A percentile compares a stretch with the other conserved stretches of the same genome.
These are phyloP conservation scores for zebrafish (Danio rerio) DNA, from an alignment of 2,113 vertebrate species.

Conservation along the genomic window DNA sequence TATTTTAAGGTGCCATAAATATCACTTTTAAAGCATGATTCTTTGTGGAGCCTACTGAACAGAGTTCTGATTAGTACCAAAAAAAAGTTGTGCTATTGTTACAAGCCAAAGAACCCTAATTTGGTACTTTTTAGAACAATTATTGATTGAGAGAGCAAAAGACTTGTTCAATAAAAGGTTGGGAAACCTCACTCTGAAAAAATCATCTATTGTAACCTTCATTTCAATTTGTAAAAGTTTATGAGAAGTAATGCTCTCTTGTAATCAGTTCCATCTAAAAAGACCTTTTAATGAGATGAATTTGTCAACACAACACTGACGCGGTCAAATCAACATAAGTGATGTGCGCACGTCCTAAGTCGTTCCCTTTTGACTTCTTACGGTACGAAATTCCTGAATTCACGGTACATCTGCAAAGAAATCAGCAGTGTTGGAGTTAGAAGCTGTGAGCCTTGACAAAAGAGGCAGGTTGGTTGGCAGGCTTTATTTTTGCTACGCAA, in stretches of 20 bases:
- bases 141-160: too few relatives aligned
- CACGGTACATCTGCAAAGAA: conserved; percentile 19
- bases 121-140: too few relatives aligned
- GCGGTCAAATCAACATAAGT: not conserved
- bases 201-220: not conserved
- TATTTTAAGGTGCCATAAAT: too few relatives aligned
- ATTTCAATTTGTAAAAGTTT: not conserved
- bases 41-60: too few relatives aligned
- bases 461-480: conserved; percentile 6
- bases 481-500: conserved; percentile 61
- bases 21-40: too few relatives aligned
- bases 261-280: conserved; percentile 1
- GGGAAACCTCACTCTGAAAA: too few relatives aligned
- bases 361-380: conserved; percentile 4
- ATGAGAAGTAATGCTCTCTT: not conserved
- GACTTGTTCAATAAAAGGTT: too few relatives aligned
- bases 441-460: conserved; percentile 20
- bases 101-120: too few relatives aligned
- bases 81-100: too few relatives aligned
- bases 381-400: conserved; percentile 8
- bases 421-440: conserved; percentile 24
- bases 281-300: not conserved
- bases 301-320: not conserved
- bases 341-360: conserved; percentile 18
- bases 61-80: too few relatives aligned